Evolutionary conservation across 1,140 invertebrate genomes (phyloP).

Genomic region (Acyrthosiphon pisum): DNA sequence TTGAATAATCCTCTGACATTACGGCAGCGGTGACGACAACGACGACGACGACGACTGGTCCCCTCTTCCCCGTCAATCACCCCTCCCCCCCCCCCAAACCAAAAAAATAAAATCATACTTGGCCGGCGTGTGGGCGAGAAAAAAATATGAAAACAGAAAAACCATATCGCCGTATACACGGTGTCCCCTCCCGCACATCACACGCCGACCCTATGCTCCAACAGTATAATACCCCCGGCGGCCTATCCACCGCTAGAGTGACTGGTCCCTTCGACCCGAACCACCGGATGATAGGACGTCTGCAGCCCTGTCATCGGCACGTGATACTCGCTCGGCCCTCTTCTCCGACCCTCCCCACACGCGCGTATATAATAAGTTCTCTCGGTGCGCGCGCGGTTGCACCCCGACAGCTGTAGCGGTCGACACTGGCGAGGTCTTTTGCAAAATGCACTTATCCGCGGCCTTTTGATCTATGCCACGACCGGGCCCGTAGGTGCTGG

Average conservation of each 20-base stretch:
- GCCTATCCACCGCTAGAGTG: background rate
- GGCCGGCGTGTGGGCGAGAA: background rate
- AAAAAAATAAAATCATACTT: background rate
- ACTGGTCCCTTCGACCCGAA: background rate
- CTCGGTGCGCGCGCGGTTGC: background rate
- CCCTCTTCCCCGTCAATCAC: background rate
- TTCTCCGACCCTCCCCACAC: background rate
- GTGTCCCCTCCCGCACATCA: background rate
- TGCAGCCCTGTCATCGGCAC: constrained; percentile 31
- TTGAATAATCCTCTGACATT: constrained; percentile 42
- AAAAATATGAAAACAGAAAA: constrained; percentile 12
- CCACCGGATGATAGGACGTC: constrained; percentile 20
- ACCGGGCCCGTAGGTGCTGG: background rate
- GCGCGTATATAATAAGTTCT: background rate
- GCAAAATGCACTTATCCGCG: background rate
- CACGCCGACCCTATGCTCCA: background rate
- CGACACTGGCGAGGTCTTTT: background rate
- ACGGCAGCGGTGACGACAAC: background rate
- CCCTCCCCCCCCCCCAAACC: background rate
- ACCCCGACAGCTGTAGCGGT: background rate
- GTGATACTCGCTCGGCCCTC: background rate
- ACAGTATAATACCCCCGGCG: background rate
- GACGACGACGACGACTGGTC: background rate
- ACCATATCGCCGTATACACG: background rate
- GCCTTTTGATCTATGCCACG: background rate